Evolutionary conservation across 2,797 vertebrate genomes (phyloP).

Genomic region (Otolemur crassicaudatus): DNA sequence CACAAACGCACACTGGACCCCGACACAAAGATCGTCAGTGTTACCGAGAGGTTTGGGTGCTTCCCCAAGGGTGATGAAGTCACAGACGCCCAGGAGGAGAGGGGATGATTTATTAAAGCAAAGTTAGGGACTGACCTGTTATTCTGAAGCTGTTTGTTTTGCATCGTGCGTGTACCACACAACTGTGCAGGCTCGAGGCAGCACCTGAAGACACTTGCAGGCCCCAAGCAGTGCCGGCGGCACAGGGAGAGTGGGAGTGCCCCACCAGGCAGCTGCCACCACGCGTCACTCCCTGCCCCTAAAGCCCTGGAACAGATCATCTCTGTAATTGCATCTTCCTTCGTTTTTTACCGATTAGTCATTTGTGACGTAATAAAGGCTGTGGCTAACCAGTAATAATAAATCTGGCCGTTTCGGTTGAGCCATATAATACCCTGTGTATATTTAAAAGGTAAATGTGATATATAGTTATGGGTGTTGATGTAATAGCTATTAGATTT

Average conservation of each 20-base stretch:
- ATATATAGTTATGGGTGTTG: constrained; percentile 87
- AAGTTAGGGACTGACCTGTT: rapidly evolving
- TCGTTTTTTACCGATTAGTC: constrained; percentile 77
- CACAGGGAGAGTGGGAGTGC: not conserved
- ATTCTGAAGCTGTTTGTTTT: not conserved
- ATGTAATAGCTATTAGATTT: constrained; percentile 89
- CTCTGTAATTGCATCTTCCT: constrained; percentile 76
- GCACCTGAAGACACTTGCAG: not conserved
- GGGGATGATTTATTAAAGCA: not conserved
- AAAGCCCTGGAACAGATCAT: not conserved
- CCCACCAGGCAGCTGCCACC: constrained; percentile 32
- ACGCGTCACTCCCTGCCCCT: not conserved
- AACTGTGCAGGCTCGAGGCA: rapidly evolving
- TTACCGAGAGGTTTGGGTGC: rapidly evolving
- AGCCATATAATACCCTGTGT: constrained; percentile 82
- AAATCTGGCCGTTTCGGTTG: constrained; percentile 86
- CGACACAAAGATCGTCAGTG: rapidly evolving
- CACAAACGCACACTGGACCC: rapidly evolving
- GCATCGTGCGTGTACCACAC: rapidly evolving
- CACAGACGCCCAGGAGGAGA: not conserved
- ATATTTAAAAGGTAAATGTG: constrained; percentile 88
- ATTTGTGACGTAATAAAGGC: constrained; percentile 86
- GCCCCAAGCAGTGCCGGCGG: not conserved
- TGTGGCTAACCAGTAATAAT: constrained; percentile 82
- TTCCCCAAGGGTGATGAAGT: not conserved